Evolutionary conservation across 2,113 vertebrate species (phyloP).

Genomic region (Neoarius graeffei): DNA sequence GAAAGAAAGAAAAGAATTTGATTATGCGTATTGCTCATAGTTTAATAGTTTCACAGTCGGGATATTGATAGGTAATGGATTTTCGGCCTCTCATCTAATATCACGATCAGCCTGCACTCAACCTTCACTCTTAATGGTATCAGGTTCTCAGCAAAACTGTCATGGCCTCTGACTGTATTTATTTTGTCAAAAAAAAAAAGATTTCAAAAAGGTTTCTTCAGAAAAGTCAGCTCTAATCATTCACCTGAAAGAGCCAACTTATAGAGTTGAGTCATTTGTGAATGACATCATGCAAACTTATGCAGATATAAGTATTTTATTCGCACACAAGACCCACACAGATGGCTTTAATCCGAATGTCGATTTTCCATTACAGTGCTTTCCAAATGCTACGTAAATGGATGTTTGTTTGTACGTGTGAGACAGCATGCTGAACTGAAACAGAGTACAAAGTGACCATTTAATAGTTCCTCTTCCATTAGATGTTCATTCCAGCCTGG

Average conservation of each 20-base stretch:
- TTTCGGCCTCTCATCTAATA: neutral
- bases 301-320: neutral
- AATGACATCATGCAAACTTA: neutral
- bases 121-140: no score
- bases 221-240: neutral
- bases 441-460: constrained; percentile 23
- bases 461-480: constrained; percentile 33
- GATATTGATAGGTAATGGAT: neutral
- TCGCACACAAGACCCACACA: neutral
- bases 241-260: neutral
- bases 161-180: neutral
- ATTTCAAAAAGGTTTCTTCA: neutral
- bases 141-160: neutral
- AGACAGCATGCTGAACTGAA: neutral
- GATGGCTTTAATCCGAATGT: neutral
- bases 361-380: constrained; percentile 14
- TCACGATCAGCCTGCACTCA: no score
- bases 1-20: neutral
- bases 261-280: neutral
- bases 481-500: constrained; percentile 29
- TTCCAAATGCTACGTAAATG: neutral
- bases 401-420: neutral
- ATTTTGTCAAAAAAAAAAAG: neutral
- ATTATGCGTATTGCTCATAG: neutral
- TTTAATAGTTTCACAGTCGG: no score